phyloP scores from a whole-genome alignment of 2,888 invertebrate genomes.

The Lymantria dispar region DNA sequence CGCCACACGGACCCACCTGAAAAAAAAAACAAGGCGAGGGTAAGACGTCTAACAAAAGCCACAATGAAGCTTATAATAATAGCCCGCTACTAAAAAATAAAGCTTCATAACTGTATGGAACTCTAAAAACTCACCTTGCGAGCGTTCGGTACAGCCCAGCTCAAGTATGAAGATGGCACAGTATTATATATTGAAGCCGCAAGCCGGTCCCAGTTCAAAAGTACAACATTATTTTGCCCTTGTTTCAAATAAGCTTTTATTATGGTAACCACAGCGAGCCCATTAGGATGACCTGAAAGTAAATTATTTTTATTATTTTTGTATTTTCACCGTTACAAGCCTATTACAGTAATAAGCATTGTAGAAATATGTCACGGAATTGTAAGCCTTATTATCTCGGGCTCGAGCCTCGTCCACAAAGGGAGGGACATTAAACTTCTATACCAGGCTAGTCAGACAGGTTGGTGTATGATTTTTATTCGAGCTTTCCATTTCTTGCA shows the following conservation, averaged over 20 bases:
- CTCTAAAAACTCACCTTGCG: conserved; percentile 48
- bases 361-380: background rate
- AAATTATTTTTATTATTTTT: conserved; percentile 28
- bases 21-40: too few species aligned
- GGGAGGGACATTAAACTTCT: too few species aligned
- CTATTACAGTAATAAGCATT: conserved; percentile 12
- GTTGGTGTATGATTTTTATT: too few species aligned
- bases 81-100: too few species aligned
- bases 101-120: too few species aligned
- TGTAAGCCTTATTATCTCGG: too few species aligned
- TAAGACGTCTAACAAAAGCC: too few species aligned
- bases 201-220: conserved; percentile 67
- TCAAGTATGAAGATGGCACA: conserved; percentile 52
- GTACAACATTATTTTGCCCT: conserved; percentile 54
- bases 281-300: conserved; percentile 55
- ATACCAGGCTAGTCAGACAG: too few species aligned
- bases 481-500: too few species aligned
- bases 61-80: too few species aligned
- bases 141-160: conserved; percentile 69
- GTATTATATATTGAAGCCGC: conserved; percentile 49
- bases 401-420: too few species aligned
- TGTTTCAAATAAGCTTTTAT: conserved; percentile 51
- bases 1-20: too few species aligned
- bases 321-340: background rate
- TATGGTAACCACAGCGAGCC: conserved; percentile 56